Evolutionary conservation across 2,797 vertebrate species (phyloP).

Genomic region (Sebastes flavidus): DNA sequence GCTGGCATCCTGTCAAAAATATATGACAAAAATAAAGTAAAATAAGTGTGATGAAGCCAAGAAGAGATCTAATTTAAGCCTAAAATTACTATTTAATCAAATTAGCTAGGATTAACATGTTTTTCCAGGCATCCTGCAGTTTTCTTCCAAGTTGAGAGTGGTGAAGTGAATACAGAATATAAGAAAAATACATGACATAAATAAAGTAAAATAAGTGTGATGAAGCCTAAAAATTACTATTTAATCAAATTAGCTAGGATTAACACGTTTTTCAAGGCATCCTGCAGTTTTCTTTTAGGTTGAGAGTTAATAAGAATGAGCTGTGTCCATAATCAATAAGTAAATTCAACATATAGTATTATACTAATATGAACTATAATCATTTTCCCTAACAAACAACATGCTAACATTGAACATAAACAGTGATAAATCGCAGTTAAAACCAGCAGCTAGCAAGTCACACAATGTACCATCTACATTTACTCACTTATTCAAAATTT

Average conservation of each 20-base stretch:
- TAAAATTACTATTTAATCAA: background rate
- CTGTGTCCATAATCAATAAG: too few species aligned
- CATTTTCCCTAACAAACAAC: constrained; percentile 22
- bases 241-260: too few species aligned
- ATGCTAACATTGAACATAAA: constrained; percentile 65
- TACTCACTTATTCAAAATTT: background rate
- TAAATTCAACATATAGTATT: too few species aligned
- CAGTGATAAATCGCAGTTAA: constrained; percentile 38
- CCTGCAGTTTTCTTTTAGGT: too few species aligned
- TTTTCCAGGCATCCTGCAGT: too few species aligned
- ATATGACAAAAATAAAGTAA: background rate
- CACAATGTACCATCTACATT: constrained; percentile 20
- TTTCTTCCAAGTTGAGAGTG: too few species aligned
- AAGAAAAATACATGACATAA: background rate
- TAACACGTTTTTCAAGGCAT: too few species aligned
- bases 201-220: background rate
- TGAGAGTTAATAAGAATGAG: too few species aligned
- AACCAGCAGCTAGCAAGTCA: constrained; percentile 36
- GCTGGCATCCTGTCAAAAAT: constrained; percentile 80
- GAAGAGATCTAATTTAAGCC: background rate
- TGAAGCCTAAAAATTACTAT: background rate
- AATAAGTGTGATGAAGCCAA: background rate
- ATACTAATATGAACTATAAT: too few species aligned
- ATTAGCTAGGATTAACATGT: background rate
- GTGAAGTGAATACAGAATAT: background rate